phyloP scores from a whole-genome alignment of 2,113 vertebrate species.

The Xiphophorus maculatus region DNA sequence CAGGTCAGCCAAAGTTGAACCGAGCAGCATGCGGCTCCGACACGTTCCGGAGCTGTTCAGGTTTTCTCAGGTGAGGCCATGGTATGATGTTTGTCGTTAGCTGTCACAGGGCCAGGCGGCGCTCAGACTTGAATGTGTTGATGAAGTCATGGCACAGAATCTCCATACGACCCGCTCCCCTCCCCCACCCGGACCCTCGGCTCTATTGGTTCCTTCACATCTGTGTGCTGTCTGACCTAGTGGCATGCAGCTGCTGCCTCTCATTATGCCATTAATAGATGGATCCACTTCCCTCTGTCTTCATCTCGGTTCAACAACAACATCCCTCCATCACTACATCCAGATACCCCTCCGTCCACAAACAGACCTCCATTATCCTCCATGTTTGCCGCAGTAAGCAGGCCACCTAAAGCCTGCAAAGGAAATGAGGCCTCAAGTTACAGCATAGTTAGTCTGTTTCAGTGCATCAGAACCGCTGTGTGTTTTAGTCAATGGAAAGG shows the following conservation, averaged over 20 bases:
- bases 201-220: conserved; percentile 60
- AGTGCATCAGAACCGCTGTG: neutral
- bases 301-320: conserved; percentile 72
- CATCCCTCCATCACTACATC: conserved; percentile 45
- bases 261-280: conserved; percentile 77
- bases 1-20: conserved; percentile 61
- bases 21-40: conserved; percentile 19
- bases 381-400: conserved; percentile 19
- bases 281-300: conserved; percentile 79
- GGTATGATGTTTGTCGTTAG: conserved; percentile 33
- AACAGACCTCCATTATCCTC: conserved; percentile 17
- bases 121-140: conserved; percentile 22
- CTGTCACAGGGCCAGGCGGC: conserved; percentile 25
- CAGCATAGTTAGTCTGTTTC: neutral
- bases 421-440: neutral
- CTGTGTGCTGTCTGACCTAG: conserved; percentile 69
- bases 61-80: conserved; percentile 41
- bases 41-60: no score
- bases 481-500: neutral
- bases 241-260: conserved; percentile 78
- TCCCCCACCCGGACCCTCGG: neutral
- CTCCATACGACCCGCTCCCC: conserved; percentile 11
- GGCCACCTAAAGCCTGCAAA: conserved; percentile 1
- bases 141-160: conserved; percentile 62
- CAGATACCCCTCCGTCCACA: conserved; percentile 27